Conservation (phyloP, 1,140 invertebrate species). For the Aphaenogaster floridana region DNA sequence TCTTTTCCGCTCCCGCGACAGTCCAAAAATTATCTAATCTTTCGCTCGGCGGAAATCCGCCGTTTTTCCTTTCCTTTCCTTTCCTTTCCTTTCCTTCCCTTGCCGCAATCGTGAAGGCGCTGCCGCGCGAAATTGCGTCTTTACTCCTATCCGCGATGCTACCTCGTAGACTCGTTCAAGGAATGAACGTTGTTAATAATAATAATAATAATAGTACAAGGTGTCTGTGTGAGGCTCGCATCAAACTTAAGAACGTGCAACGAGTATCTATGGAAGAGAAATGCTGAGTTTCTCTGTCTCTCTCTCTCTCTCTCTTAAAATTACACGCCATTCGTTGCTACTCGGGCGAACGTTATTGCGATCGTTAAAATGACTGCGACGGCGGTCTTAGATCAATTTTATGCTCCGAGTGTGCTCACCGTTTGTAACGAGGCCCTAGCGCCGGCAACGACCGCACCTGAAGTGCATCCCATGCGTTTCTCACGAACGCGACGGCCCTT, state of each 20-base stretch:
- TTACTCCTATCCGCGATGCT: background rate
- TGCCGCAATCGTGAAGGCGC: background rate
- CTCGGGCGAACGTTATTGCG: slow-evolving; percentile 4
- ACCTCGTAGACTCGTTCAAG: background rate
- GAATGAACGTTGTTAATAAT: slow-evolving; percentile 4
- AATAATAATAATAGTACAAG: background rate
- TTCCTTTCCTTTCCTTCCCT: background rate
- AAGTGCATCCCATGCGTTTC: slow-evolving; percentile 66
- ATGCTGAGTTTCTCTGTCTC: background rate
- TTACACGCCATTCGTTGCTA: slow-evolving; percentile 20
- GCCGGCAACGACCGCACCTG: slow-evolving; percentile 28
- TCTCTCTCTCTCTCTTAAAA: background rate
- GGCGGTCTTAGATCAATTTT: slow-evolving; percentile 56
- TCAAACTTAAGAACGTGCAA: background rate
- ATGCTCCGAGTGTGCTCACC: slow-evolving; percentile 38
- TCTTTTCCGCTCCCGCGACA: slow-evolving; percentile 1
- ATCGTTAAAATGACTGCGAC: slow-evolving; percentile 36
- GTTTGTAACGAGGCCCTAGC: slow-evolving; percentile 56
- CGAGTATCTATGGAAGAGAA: background rate
- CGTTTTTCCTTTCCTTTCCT: slow-evolving; percentile 1
- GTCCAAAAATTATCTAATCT: slow-evolving; percentile 50
- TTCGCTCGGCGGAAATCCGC: slow-evolving; percentile 16
- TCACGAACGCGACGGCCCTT: slow-evolving; percentile 64
- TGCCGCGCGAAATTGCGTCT: background rate
- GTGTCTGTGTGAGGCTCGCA: background rate